phyloP scores from a whole-genome alignment of 1,140 invertebrate genomes.

The Macrocentrus cingulum region DNA sequence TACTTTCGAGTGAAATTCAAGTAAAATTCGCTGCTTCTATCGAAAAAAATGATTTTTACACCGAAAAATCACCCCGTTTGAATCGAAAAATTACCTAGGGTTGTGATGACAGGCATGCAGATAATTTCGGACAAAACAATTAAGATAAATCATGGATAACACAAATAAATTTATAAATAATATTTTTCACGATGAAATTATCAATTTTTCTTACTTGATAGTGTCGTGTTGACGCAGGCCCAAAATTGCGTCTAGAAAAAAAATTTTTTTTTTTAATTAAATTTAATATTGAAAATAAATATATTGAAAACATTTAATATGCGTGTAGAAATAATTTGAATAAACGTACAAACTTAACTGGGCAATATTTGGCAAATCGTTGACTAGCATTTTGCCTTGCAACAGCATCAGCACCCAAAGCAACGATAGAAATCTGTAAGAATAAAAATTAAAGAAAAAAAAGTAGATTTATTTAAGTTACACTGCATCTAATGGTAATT shows the following conservation, averaged over 20 bases:
- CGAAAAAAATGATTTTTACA: too few relatives aligned
- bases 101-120: too few relatives aligned
- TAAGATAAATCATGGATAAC: too few relatives aligned
- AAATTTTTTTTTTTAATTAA: too few relatives aligned
- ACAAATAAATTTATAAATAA: too few relatives aligned
- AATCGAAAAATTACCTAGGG: too few relatives aligned
- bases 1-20: too few relatives aligned
- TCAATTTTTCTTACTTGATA: slow-evolving; percentile 27
- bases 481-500: background rate
- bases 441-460: slow-evolving; percentile 21
- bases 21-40: too few relatives aligned
- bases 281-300: too few relatives aligned
- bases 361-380: slow-evolving; percentile 44
- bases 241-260: slow-evolving; percentile 42
- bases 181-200: background rate
- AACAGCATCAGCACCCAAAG: slow-evolving; percentile 40
- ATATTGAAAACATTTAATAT: slow-evolving; percentile 7
- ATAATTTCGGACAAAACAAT: too few relatives aligned
- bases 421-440: slow-evolving; percentile 43
- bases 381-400: slow-evolving; percentile 42
- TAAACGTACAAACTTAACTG: slow-evolving; percentile 43
- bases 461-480: background rate
- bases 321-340: background rate
- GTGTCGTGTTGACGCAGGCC: slow-evolving; percentile 43
- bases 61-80: too few relatives aligned